These are phyloP conservation scores for Cinclus mexicanus DNA, from an alignment of 2,113 vertebrate species.

Conservation along the genomic window DNA sequence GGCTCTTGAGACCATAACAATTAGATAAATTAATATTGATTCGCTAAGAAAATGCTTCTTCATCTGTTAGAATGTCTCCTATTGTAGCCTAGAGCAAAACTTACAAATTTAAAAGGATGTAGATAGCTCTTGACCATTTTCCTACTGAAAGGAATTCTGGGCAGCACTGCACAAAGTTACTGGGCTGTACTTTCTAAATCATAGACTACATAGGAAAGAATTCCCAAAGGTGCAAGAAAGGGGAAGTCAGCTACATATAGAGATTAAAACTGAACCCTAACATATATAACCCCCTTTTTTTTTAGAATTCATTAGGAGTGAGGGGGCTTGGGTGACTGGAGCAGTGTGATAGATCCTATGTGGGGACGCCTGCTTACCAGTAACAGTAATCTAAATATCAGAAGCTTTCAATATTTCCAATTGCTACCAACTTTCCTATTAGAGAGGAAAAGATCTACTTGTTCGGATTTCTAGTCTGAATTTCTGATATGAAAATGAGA, in stretches of 20 bases:
- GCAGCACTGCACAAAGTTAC: conserved; percentile 60
- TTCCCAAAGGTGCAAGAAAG: not conserved
- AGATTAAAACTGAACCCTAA: conserved; percentile 6
- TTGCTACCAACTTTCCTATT: not conserved
- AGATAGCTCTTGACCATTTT: conserved; percentile 69
- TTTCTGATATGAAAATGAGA: not conserved
- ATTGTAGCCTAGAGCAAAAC: conserved; percentile 63
- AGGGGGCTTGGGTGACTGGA: not conserved
- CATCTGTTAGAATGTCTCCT: conserved; percentile 71
- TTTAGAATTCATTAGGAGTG: not conserved
- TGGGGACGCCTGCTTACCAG: not conserved
- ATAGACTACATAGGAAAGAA: conserved; percentile 31
- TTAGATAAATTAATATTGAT: conserved; percentile 80
- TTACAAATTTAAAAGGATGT: conserved; percentile 56
- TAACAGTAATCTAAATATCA: not conserved
- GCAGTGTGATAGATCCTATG: not conserved
- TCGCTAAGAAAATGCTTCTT: conserved; percentile 77
- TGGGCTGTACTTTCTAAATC: conserved; percentile 33
- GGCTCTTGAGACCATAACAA: conserved; percentile 72
- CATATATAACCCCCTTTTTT: not conserved
- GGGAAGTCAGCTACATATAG: not conserved
- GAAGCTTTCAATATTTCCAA: not conserved
- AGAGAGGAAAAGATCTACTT: not conserved
- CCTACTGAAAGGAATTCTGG: conserved; percentile 71
- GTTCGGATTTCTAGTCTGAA: not conserved